Percentiles rank a stretch among this genome's conserved stretches.
These are phyloP conservation scores for Lagocephalus sceleratus DNA, from an alignment of 2,797 vertebrate genomes.

Conservation along the genomic window DNA sequence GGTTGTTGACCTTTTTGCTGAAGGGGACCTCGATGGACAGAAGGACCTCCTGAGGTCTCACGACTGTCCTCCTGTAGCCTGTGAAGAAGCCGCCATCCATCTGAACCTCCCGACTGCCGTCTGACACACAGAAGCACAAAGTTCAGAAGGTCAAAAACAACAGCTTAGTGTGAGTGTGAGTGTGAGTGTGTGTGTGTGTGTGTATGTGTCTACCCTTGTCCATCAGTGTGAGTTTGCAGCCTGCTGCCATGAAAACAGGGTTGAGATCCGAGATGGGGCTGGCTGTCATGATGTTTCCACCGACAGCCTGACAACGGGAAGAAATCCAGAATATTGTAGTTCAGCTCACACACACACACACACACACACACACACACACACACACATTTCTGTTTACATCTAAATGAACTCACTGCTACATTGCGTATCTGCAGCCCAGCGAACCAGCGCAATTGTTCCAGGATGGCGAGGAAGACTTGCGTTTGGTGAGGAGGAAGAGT, in stretches of 20 bases:
- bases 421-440: conserved; percentile 92
- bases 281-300: conserved; percentile 98
- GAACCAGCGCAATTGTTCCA: conserved; percentile 93
- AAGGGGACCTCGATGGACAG: conserved; percentile 52
- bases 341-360: background rate
- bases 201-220: conserved; percentile 77
- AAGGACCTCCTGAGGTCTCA: conserved; percentile 53
- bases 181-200: conserved; percentile 8
- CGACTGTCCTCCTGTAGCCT: conserved; percentile 55
- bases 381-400: background rate
- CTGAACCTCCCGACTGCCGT: conserved; percentile 42
- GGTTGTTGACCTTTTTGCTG: conserved; percentile 48
- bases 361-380: background rate
- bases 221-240: conserved; percentile 81
- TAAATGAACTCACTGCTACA: conserved; percentile 83
- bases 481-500: conserved; percentile 78
- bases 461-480: conserved; percentile 81
- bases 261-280: conserved; percentile 98
- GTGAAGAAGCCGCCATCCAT: conserved; percentile 64
- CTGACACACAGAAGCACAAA: conserved; percentile 30
- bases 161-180: background rate
- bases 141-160: conserved; percentile 2
- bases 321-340: background rate
- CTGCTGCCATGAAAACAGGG: conserved; percentile 89
- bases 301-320: conserved; percentile 78